Conservation (phyloP, 2,797 vertebrate species). For the Lithobates pipiens region DNA sequence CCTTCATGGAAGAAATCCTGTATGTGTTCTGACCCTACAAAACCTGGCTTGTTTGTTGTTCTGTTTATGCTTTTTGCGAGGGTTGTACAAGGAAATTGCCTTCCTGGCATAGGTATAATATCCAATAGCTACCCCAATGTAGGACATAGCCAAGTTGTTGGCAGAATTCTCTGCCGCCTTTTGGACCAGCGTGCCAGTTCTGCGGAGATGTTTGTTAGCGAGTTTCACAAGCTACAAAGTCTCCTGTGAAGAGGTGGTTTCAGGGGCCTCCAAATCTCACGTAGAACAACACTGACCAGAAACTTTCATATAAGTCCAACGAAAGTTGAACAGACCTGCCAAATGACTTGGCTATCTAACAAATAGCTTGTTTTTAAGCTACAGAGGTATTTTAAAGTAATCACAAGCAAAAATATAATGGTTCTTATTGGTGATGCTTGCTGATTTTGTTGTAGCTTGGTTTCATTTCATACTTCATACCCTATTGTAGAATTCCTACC, state of each 20-base stretch:
- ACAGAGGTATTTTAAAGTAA: background rate
- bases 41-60: constrained; percentile 54
- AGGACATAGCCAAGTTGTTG: constrained; percentile 36
- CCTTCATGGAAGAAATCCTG: constrained; percentile 17
- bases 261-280: constrained; percentile 45
- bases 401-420: background rate
- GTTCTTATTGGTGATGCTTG: background rate
- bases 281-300: constrained; percentile 52
- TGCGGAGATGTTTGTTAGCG: constrained; percentile 38
- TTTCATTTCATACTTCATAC: too few species aligned
- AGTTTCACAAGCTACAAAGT: constrained; percentile 40
- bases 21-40: constrained; percentile 23
- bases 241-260: constrained; percentile 31
- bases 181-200: constrained; percentile 34
- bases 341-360: constrained; percentile 26
- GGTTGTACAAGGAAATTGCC: constrained; percentile 50
- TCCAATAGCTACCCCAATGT: constrained; percentile 3
- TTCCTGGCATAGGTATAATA: constrained; percentile 45
- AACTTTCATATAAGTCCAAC: constrained; percentile 54
- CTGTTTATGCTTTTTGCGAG: constrained; percentile 52
- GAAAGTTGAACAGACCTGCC: constrained; percentile 47
- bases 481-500: too few species aligned
- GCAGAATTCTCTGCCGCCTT: constrained; percentile 14
- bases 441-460: background rate
- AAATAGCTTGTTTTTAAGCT: constrained; percentile 1